These are phyloP conservation scores for Delphinapterus leucas DNA, from an alignment of 2,113 vertebrate species.

Conservation along the genomic window DNA sequence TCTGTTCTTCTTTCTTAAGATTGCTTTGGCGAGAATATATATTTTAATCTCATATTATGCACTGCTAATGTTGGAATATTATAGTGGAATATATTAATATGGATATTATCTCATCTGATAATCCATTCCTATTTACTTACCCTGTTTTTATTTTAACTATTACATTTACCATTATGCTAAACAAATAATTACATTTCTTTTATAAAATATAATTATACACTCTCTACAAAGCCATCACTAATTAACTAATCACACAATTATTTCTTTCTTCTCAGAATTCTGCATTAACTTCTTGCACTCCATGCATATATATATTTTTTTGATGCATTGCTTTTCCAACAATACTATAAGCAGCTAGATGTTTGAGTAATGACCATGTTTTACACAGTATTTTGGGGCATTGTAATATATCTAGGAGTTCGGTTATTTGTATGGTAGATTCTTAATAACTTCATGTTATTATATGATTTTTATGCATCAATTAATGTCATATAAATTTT, in stretches of 20 bases:
- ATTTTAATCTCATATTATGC: background rate
- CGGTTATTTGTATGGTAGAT: background rate
- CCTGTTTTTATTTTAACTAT: background rate
- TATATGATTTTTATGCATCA: background rate
- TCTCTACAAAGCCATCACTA: background rate
- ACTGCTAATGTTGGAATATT: background rate
- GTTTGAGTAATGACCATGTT: background rate
- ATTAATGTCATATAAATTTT: background rate
- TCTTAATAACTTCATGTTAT: background rate
- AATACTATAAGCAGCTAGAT: background rate
- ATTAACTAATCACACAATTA: background rate
- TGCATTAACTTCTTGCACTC: background rate
- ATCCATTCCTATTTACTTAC: background rate
- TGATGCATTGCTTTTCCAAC: background rate
- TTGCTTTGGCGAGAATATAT: background rate
- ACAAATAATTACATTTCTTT: background rate
- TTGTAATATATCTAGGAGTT: too few species aligned
- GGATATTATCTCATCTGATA: background rate
- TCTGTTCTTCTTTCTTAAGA: background rate
- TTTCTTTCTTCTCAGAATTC: background rate
- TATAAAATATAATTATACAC: background rate
- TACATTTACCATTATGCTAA: background rate
- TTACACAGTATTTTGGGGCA: background rate
- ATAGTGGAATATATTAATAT: background rate
- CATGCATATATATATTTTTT: background rate